phyloP scores from a whole-genome alignment of 2,888 invertebrate genomes.

The Yponomeuta plumbellus region DNA sequence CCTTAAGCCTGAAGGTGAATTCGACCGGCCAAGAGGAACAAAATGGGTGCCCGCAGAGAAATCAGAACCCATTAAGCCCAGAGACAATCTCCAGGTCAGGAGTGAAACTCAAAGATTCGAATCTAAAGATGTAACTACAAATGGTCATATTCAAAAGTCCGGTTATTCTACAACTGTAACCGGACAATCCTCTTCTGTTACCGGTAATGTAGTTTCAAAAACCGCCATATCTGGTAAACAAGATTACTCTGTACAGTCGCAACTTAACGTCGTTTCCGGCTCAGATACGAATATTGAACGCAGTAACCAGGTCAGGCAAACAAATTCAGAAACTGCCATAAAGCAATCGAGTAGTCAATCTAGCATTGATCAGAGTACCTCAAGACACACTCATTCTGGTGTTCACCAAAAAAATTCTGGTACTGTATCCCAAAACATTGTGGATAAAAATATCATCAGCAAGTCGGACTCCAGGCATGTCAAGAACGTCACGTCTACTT shows the following conservation, averaged over 20 bases:
- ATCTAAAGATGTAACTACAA: background rate
- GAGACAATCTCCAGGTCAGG: slow-evolving; percentile 51
- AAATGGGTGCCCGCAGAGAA: slow-evolving; percentile 42
- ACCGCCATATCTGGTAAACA: background rate
- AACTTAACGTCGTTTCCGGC: background rate
- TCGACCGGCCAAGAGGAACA: slow-evolving; percentile 57
- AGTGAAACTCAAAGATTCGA: slow-evolving; percentile 5
- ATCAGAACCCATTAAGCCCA: slow-evolving; percentile 44
- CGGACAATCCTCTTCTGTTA: background rate
- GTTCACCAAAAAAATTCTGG: slow-evolving; percentile 35
- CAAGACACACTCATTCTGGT: slow-evolving; percentile 34
- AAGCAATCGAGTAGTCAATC: slow-evolving; percentile 37
- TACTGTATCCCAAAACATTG: slow-evolving; percentile 33
- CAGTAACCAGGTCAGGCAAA: background rate
- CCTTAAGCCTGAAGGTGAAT: slow-evolving; percentile 69
- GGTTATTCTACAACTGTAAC: background rate
- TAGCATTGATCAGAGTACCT: slow-evolving; percentile 32
- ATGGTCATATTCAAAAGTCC: background rate
- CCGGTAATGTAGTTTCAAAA: background rate
- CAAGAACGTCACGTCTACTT: slow-evolving; percentile 39
- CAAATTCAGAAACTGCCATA: slow-evolving; percentile 36
- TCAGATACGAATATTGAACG: background rate
- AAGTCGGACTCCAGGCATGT: slow-evolving; percentile 47
- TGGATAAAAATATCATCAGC: slow-evolving; percentile 33
- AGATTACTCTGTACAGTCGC: background rate